Evolutionary conservation across 2,797 vertebrate species (phyloP).

Genomic region (Coregonus suidteri): DNA sequence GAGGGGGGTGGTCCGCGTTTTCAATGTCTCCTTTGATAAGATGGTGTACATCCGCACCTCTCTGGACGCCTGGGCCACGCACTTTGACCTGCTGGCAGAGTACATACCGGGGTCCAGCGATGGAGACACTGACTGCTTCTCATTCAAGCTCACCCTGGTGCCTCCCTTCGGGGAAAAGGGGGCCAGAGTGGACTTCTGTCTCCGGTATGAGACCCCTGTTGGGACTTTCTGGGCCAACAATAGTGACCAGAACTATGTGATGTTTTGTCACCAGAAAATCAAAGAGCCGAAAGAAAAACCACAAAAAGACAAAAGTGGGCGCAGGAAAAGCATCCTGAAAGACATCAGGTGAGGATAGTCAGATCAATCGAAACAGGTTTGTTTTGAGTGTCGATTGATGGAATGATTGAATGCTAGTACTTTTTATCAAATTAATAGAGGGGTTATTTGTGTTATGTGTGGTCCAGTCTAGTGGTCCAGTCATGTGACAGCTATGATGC

Average conservation of each 20-base stretch:
- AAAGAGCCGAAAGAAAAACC: slow-evolving; percentile 57
- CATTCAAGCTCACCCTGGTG: slow-evolving; percentile 87
- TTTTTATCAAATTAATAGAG: neutral
- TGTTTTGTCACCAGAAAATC: slow-evolving; percentile 83
- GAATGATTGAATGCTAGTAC: neutral
- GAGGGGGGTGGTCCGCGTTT: slow-evolving; percentile 86
- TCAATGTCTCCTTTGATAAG: slow-evolving; percentile 91
- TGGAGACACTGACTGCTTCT: slow-evolving; percentile 86
- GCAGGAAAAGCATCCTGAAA: slow-evolving; percentile 92
- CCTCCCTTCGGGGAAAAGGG: slow-evolving; percentile 84
- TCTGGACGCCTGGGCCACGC: slow-evolving; percentile 86
- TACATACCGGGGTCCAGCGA: slow-evolving; percentile 85
- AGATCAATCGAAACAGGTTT: slow-evolving; percentile 1
- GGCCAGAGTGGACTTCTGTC: slow-evolving; percentile 88
- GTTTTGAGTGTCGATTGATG: neutral
- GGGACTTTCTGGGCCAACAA: slow-evolving; percentile 97
- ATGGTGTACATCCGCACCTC: slow-evolving; percentile 86
- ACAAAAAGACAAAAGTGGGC: slow-evolving; percentile 63
- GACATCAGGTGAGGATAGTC: slow-evolving; percentile 78
- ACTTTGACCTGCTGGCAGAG: slow-evolving; percentile 91
- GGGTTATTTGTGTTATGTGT: neutral
- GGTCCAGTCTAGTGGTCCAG: too few species aligned
- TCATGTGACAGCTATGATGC: too few species aligned
- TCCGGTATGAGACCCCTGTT: slow-evolving; percentile 88
- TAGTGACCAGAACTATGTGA: slow-evolving; percentile 82